Conservation (phyloP, 2,888 invertebrate species). For the Synergus laeviventris region DNA sequence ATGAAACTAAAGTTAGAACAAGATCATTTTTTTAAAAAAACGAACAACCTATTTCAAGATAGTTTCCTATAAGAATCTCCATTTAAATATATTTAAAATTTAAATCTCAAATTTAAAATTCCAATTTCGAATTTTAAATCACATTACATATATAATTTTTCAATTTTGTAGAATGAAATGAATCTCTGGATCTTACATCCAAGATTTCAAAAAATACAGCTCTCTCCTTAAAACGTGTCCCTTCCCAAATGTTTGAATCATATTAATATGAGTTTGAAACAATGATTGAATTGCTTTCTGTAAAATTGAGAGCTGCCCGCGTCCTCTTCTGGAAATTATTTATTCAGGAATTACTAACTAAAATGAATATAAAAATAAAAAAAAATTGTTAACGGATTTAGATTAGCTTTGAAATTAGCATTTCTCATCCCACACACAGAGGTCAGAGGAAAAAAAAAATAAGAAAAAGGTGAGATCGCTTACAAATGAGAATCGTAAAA, state of each 20-base stretch:
- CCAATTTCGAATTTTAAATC: neutral
- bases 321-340: neutral
- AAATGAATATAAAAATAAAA: neutral
- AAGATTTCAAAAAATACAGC: too few relatives aligned
- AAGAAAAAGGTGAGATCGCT: neutral
- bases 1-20: neutral
- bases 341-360: neutral
- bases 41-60: neutral
- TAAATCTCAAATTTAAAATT: neutral
- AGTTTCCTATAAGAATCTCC: neutral
- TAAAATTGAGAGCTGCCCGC: neutral
- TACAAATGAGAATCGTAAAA: conserved; percentile 30
- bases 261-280: too few relatives aligned
- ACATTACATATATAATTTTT: neutral
- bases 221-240: too few relatives aligned
- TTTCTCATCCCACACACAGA: neutral
- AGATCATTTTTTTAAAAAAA: neutral
- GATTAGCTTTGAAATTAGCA: conserved; percentile 4
- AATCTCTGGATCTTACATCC: neutral
- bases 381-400: neutral
- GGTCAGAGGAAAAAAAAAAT: neutral
- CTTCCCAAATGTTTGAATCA: too few relatives aligned
- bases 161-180: neutral
- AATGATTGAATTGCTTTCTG: too few relatives aligned
- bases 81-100: neutral